Evolutionary conservation across 2,797 vertebrate species (phyloP).

Genomic region (Oreortyx pictus): DNA sequence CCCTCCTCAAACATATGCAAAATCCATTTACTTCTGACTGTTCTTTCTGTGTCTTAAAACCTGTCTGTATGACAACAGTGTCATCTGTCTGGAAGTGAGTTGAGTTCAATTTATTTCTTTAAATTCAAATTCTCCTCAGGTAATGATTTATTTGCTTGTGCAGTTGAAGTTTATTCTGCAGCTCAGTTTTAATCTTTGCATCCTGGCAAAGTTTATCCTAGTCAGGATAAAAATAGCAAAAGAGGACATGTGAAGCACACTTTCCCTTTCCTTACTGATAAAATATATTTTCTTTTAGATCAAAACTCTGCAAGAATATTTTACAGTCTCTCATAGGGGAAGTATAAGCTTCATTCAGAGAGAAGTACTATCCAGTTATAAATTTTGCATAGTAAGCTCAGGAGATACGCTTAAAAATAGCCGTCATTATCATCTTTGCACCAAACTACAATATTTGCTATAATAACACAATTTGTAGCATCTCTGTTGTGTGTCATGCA

Average conservation of each 20-base stretch:
- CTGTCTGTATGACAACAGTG: background rate
- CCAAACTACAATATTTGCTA: background rate
- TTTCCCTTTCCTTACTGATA: background rate
- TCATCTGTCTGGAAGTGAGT: background rate
- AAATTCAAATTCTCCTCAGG: background rate
- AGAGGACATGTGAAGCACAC: background rate
- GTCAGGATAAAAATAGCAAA: background rate
- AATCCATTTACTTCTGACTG: background rate
- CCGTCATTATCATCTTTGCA: background rate
- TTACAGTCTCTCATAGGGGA: background rate
- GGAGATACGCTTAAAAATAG: background rate
- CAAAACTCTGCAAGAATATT: background rate
- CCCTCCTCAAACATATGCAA: background rate
- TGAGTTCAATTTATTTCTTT: background rate
- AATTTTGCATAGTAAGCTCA: background rate
- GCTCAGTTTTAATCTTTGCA: background rate
- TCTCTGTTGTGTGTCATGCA: background rate
- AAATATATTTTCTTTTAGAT: background rate
- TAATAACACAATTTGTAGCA: constrained; percentile 10
- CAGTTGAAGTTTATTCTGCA: background rate
- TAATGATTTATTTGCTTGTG: background rate
- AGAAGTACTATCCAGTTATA: background rate
- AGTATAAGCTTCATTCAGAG: background rate
- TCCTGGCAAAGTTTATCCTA: background rate
- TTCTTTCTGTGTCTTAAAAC: background rate